Percentiles rank a stretch among this genome's conserved stretches.
phyloP scores from a whole-genome alignment of 23 tunicate genomes.

The Clavelina lepadiformis region DNA sequence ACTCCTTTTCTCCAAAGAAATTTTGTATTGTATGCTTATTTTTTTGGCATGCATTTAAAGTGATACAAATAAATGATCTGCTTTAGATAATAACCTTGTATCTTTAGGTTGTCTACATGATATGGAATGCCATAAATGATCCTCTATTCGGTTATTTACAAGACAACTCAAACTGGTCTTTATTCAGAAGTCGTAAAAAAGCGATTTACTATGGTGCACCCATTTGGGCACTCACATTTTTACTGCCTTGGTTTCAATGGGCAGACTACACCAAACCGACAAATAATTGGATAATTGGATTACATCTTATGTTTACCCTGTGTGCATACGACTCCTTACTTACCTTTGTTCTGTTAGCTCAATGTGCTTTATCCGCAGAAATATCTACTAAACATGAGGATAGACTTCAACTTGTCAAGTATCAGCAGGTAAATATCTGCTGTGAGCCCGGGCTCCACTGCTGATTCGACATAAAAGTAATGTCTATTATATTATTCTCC shows the following conservation, averaged over 20 bases:
- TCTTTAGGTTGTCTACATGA: constrained; percentile 81
- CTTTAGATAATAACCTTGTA: no score
- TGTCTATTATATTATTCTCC: no score
- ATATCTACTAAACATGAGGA: constrained; percentile 72
- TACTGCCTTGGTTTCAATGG: constrained; percentile 95
- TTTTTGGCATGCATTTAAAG: neutral
- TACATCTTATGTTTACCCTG: constrained; percentile 62
- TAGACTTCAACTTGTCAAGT: constrained; percentile 63
- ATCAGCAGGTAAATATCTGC: constrained; percentile 70
- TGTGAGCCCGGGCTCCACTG: no score
- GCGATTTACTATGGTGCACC: constrained; percentile 91
- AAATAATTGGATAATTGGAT: constrained; percentile 56
- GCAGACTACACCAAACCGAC: constrained; percentile 34
- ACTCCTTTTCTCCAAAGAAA: no score
- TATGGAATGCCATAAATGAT: constrained; percentile 96
- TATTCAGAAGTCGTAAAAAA: constrained; percentile 64
- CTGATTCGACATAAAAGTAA: no score
- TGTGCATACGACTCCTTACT: constrained; percentile 84
- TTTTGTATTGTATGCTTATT: no score
- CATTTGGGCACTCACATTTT: constrained; percentile 72
- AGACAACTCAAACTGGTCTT: constrained; percentile 79
- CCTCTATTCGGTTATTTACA: constrained; percentile 90
- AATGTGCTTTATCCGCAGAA: constrained; percentile 92
- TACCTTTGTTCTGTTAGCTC: constrained; percentile 86
- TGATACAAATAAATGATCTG: no score